phyloP scores from a whole-genome alignment of 2,797 vertebrate genomes.

The Megaceryle alcyon region DNA sequence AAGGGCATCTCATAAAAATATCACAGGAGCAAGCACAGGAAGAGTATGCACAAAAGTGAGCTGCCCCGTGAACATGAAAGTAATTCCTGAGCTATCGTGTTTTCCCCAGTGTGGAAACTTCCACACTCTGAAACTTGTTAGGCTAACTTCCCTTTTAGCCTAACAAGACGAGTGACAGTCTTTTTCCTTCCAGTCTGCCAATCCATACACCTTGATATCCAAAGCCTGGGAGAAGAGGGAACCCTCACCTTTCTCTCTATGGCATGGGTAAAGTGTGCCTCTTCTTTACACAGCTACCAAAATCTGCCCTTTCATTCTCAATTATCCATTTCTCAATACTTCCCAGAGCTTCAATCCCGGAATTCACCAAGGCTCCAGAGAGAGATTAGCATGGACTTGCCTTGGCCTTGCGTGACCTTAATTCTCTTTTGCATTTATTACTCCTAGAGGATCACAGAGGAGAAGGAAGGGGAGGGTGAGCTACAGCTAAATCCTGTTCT shows the following conservation, averaged over 20 bases:
- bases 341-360: not conserved
- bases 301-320: not conserved
- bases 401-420: not conserved
- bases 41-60: not conserved
- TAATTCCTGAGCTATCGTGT: not conserved
- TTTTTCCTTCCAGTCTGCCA: not conserved
- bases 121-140: too few relatives aligned
- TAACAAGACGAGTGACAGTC: not conserved
- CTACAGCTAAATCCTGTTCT: not conserved
- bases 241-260: not conserved
- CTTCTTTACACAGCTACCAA: not conserved
- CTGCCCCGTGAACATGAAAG: not conserved
- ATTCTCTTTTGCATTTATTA: not conserved
- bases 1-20: not conserved
- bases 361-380: not conserved
- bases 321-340: not conserved
- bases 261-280: not conserved
- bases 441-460: not conserved
- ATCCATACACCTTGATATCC: not conserved
- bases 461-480: not conserved
- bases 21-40: not conserved
- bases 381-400: not conserved
- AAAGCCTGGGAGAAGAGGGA: not conserved
- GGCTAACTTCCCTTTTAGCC: not conserved
- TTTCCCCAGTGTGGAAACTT: not conserved